Conservation (phyloP, 2,797 vertebrate genomes). For the Tachyglossus aculeatus region DNA sequence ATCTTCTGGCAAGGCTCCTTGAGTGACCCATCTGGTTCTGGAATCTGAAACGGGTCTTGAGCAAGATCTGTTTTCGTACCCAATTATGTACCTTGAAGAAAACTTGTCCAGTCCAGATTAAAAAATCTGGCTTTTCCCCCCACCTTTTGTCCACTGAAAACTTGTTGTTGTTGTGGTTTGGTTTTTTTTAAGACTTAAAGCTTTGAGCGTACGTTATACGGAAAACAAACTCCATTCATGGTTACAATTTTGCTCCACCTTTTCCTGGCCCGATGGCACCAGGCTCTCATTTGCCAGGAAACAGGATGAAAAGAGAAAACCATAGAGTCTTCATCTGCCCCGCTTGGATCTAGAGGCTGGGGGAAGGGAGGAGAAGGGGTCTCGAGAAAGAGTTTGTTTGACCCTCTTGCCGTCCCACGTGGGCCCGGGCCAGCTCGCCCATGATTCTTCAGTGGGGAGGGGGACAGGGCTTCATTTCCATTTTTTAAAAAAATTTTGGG, state of each 20-base stretch:
- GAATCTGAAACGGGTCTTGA: background rate
- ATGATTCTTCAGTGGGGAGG: background rate
- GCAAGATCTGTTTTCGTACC: background rate
- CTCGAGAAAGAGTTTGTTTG: background rate
- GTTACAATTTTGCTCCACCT: background rate
- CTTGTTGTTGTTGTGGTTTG: constrained; percentile 28
- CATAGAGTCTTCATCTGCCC: too few relatives aligned
- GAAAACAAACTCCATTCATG: constrained; percentile 37
- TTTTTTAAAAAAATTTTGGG: background rate
- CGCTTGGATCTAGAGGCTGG: too few relatives aligned
- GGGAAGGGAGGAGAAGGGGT: background rate
- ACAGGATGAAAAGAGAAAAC: rapidly evolving
- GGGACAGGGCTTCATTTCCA: background rate
- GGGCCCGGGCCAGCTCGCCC: background rate
- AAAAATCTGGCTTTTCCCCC: background rate
- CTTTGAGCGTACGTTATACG: constrained; percentile 59
- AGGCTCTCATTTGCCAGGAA: background rate
- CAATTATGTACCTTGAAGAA: background rate
- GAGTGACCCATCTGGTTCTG: background rate
- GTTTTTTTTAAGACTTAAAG: constrained; percentile 57
- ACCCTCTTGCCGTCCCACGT: too few relatives aligned
- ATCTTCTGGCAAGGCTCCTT: too few relatives aligned
- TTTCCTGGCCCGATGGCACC: background rate
- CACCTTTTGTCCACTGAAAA: background rate
- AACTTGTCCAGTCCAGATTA: background rate